Base-by-base conservation (phyloP, 2,888 invertebrate species). In the Hydroisotoma schaefferi region DNA sequence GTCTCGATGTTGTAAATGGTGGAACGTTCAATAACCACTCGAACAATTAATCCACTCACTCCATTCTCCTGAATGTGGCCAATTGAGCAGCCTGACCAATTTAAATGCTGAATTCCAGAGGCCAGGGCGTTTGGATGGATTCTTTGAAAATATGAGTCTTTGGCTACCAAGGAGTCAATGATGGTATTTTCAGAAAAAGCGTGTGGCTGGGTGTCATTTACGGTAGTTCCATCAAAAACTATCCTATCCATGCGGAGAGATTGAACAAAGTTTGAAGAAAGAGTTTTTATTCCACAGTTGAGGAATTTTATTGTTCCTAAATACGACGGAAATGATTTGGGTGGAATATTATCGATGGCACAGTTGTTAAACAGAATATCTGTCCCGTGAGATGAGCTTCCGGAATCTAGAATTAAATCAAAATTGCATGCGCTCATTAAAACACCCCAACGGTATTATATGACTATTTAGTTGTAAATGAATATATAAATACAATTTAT, bases 181-280 rank as follows among this genome's bases (percentile, higher is more conserved):
- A 87, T 83, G 20, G 84, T 84, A 60, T 82, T 78, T 46, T 81
- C 81, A 43, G 62, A 57, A 26, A 72, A 69, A 1, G 72, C 70
- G n/a, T 67, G 61, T 2, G 68, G 47, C 22, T 69, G 51, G 5
- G 71, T 59, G 26, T 63, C 52, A 8, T 59, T 57, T 1, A 72
- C 57, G 10, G 46, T 59, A 1, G 63, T 61, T 25, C 58, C 46
- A 20, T 81, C 79, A 20, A 86, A 81, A 69, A 78, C 78, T 8
- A 88, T 81, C 51, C 81, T 79, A 66, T 82, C 81, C 73, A 87
- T 84, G 43, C 82, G 82, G 72, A 83, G 82, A 1, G 86, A 84
- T 54, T 82, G 81, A 74, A 88, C 87, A 0, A 87, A 87, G 51
- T 83, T 82, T 37, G 80, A 77, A 22, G 81, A 78, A 46, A 88